Conservation (phyloP, 2,113 vertebrate species). For the Stegastes partitus region DNA sequence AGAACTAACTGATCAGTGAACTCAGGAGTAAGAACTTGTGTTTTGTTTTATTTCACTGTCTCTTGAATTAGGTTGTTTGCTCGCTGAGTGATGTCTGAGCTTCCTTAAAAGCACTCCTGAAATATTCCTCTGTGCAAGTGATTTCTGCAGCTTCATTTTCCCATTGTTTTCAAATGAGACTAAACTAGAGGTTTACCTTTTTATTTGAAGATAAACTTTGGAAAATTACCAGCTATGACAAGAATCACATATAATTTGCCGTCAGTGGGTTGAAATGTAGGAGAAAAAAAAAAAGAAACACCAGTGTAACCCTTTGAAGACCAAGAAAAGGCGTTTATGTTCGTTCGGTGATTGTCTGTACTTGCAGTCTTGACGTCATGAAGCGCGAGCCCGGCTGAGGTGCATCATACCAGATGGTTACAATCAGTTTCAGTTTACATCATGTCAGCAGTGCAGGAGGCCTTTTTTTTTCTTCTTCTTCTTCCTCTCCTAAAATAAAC, state of each 20-base stretch:
- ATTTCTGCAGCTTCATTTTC: no score
- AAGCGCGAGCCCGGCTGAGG: neutral
- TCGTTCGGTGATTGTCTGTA: conserved; percentile 10
- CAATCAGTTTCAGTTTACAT: conserved; percentile 8
- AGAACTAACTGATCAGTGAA: no score
- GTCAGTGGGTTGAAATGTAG: no score
- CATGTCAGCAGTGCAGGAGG: neutral
- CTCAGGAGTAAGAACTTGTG: no score
- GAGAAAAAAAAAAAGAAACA: no score
- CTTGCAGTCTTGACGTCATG: conserved; percentile 34
- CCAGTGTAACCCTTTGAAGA: neutral
- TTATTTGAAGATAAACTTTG: neutral
- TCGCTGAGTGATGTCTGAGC: neutral
- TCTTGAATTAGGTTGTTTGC: no score
- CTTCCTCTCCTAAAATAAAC: no score
- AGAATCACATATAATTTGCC: neutral
- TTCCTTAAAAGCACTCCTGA: neutral
- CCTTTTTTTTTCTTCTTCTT: neutral
- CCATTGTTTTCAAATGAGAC: no score
- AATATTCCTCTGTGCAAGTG: no score
- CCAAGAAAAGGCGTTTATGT: neutral
- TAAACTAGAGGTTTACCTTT: no score
- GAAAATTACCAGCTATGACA: neutral
- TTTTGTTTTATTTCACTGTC: no score
- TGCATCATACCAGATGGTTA: conserved; percentile 54